Evolutionary conservation across 2,797 vertebrate species (phyloP).

Genomic region (Acanthopagrus latus): DNA sequence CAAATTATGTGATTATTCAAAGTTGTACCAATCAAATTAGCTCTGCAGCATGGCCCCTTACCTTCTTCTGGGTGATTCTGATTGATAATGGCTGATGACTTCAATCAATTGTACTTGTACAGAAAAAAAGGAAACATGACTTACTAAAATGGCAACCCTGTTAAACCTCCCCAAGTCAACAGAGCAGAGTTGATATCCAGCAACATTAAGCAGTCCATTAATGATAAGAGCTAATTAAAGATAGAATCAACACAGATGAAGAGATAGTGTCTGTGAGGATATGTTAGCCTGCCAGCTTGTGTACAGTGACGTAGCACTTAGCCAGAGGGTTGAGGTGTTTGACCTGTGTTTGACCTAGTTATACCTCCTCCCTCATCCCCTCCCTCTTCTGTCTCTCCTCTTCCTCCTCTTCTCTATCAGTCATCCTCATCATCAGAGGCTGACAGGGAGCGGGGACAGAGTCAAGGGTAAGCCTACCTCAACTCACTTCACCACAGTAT

Average conservation of each 20-base stretch:
- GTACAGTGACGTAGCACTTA: conserved; percentile 73
- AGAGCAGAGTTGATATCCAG: conserved; percentile 18
- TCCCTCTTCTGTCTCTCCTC: not conserved
- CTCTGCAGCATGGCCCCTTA: too few species aligned
- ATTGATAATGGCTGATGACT: too few species aligned
- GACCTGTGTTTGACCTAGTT: conserved; percentile 85
- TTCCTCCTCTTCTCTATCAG: conserved; percentile 13
- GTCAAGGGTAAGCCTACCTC: conserved; percentile 8
- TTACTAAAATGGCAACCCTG: not conserved
- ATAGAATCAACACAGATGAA: conserved; percentile 14
- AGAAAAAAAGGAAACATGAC: not conserved
- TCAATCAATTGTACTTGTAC: too few species aligned
- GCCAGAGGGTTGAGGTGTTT: conserved; percentile 79
- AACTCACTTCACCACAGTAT: not conserved
- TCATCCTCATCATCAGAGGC: conserved; percentile 38
- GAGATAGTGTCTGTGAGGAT: conserved; percentile 78
- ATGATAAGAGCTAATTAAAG: conserved; percentile 48
- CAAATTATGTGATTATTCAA: too few species aligned
- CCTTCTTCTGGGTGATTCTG: too few species aligned
- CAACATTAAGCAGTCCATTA: conserved; percentile 26
- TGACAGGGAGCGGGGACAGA: conserved; percentile 8
- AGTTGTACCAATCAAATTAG: too few species aligned
- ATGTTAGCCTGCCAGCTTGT: conserved; percentile 41
- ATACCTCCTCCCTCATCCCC: not conserved
- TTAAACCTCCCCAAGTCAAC: not conserved